Evolutionary conservation across 1,140 invertebrate species (phyloP).

Genomic region (Nomia melanderi): DNA sequence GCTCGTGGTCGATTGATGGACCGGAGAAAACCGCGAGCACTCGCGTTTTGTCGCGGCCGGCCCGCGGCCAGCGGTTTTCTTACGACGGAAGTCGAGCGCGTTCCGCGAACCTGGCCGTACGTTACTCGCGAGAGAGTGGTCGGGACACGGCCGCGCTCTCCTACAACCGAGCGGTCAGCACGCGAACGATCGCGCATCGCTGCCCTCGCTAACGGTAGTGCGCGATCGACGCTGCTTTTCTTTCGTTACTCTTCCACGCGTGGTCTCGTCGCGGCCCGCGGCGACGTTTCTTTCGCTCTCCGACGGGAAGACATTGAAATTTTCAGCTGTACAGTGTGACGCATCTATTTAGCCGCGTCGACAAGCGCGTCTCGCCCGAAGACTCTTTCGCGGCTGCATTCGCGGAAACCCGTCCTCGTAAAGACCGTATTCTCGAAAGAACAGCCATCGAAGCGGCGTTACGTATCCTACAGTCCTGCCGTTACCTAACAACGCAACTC

Average conservation of each 20-base stretch:
- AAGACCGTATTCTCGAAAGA: no score
- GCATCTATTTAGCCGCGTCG: no score
- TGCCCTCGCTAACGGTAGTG: conserved; percentile 44
- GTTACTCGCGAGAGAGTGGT: conserved; percentile 26
- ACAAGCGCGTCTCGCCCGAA: no score
- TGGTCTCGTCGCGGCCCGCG: not conserved
- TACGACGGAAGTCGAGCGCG: conserved; percentile 43
- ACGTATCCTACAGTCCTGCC: no score
- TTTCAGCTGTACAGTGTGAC: no score
- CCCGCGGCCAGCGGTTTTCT: conserved; percentile 29
- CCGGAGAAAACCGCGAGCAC: not conserved
- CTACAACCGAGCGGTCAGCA: not conserved
- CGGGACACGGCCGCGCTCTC: conserved; percentile 7
- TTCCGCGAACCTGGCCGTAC: conserved; percentile 25
- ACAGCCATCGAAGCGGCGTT: no score
- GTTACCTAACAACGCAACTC: no score
- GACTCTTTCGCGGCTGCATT: no score
- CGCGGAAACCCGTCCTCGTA: no score
- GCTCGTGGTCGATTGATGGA: not conserved
- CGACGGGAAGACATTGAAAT: no score
- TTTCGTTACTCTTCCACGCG: conserved; percentile 15
- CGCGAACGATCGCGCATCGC: conserved; percentile 8
- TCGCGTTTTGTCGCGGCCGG: not conserved
- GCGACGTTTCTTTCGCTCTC: not conserved
- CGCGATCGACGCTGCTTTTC: conserved; percentile 23